phyloP scores from a whole-genome alignment of 2,888 invertebrate genomes.

The Ichneumoninae sp. region DNA sequence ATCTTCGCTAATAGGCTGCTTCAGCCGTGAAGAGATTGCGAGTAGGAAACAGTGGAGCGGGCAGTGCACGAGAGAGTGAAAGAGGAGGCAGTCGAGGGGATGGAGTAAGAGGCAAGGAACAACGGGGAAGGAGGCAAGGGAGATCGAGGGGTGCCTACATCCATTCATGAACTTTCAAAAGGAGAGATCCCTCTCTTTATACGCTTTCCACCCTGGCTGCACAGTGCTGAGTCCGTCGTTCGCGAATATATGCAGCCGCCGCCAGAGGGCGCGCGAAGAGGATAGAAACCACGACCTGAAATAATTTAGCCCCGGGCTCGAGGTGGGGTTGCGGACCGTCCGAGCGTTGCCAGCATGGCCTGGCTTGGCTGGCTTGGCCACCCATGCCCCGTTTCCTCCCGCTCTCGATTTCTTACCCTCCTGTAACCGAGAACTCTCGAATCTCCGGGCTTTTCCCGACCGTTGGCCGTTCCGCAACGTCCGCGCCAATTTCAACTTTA shows the following conservation, averaged over 20 bases:
- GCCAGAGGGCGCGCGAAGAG: neutral
- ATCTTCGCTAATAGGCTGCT: constrained; percentile 12
- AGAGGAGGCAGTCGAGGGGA: constrained; percentile 15
- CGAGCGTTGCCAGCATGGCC: constrained; percentile 32
- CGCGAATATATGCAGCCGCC: constrained; percentile 14
- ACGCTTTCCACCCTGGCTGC: constrained; percentile 26
- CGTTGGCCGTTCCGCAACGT: constrained; percentile 36
- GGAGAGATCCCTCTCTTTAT: constrained; percentile 66
- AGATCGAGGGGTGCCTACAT: constrained; percentile 68
- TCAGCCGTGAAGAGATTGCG: constrained; percentile 22
- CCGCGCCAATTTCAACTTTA: constrained; percentile 50
- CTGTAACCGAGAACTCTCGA: neutral
- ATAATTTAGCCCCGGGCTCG: constrained; percentile 67
- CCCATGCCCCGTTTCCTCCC: constrained; percentile 36
- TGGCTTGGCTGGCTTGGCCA: neutral
- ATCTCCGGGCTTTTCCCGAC: too few relatives aligned
- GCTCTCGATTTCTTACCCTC: constrained; percentile 19
- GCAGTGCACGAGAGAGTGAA: constrained; percentile 37
- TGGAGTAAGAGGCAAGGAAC: constrained; percentile 26
- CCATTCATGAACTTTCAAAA: constrained; percentile 77
- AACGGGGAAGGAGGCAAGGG: constrained; percentile 26
- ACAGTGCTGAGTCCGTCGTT: constrained; percentile 27
- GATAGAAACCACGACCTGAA: constrained; percentile 56
- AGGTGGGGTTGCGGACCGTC: constrained; percentile 49
- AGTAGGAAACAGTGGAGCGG: constrained; percentile 34